Evolutionary conservation across 2,888 invertebrate species (phyloP).

Genomic region (Drosophila subsilvestris): DNA sequence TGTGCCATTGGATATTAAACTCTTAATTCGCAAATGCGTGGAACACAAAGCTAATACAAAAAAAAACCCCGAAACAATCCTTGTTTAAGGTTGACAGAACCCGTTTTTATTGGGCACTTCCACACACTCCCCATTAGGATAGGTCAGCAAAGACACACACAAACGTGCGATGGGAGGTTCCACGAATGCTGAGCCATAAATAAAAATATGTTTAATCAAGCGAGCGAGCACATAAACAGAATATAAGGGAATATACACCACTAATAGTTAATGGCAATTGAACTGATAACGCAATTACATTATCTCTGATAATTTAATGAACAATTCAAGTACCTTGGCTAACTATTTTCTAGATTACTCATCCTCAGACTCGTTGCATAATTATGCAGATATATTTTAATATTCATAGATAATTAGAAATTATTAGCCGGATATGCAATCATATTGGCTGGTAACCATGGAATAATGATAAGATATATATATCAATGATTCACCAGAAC

Average conservation of each 20-base stretch:
- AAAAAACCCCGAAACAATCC: too few species aligned
- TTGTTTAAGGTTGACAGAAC: too few species aligned
- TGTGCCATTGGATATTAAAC: constrained; percentile 11
- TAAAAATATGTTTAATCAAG: neutral
- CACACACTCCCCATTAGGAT: constrained; percentile 5
- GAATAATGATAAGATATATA: neutral
- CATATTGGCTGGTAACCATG: constrained; percentile 4
- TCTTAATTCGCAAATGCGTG: constrained; percentile 32
- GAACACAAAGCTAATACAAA: neutral
- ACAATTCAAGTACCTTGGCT: neutral
- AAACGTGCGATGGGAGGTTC: neutral
- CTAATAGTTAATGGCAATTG: neutral
- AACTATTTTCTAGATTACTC: constrained; percentile 1
- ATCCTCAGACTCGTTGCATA: constrained; percentile 7
- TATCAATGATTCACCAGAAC: constrained; percentile 22
- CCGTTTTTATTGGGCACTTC: too few species aligned
- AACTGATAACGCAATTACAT: neutral
- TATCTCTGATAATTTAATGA: constrained; percentile 11
- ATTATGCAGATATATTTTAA: constrained; percentile 7
- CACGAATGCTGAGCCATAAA: neutral
- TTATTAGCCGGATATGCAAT: constrained; percentile 6
- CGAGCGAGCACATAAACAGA: neutral
- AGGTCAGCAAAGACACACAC: constrained; percentile 28
- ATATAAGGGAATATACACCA: neutral
- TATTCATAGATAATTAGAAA: constrained; percentile 9